Evolutionary conservation across 2,797 vertebrate genomes (phyloP).

Genomic region (Pangasius larnaudii): DNA sequence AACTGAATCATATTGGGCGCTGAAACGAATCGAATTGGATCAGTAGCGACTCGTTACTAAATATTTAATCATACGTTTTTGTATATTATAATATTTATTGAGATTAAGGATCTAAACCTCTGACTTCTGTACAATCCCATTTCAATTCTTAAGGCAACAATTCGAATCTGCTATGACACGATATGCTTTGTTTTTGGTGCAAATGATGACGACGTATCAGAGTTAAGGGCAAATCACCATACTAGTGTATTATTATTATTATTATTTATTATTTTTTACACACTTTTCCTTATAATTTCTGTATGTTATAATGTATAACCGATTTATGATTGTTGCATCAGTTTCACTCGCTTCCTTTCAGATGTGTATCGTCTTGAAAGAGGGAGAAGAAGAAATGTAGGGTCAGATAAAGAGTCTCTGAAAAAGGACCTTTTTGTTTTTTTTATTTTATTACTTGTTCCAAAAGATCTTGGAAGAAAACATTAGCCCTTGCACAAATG

Average conservation of each 20-base stretch:
- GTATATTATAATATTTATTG: neutral
- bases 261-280: neutral
- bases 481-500: conserved; percentile 80
- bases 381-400: neutral
- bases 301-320: neutral
- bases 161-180: neutral
- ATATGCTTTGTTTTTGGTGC: neutral
- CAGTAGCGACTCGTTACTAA: too few relatives aligned
- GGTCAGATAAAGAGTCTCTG: conserved; percentile 55
- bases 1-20: neutral
- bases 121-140: neutral
- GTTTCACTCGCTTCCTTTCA: neutral
- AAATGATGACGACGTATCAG: too few relatives aligned
- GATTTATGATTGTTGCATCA: neutral
- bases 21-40: neutral
- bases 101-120: neutral
- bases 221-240: too few relatives aligned
- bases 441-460: conserved; percentile 60
- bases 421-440: neutral
- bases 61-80: neutral
- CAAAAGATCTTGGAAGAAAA: conserved; percentile 72
- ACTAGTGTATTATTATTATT: too few relatives aligned
- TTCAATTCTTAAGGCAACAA: neutral
- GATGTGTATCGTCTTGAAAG: neutral
- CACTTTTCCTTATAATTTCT: neutral